Conservation (phyloP, 2,888 invertebrate species). For the Homarus gammarus region DNA sequence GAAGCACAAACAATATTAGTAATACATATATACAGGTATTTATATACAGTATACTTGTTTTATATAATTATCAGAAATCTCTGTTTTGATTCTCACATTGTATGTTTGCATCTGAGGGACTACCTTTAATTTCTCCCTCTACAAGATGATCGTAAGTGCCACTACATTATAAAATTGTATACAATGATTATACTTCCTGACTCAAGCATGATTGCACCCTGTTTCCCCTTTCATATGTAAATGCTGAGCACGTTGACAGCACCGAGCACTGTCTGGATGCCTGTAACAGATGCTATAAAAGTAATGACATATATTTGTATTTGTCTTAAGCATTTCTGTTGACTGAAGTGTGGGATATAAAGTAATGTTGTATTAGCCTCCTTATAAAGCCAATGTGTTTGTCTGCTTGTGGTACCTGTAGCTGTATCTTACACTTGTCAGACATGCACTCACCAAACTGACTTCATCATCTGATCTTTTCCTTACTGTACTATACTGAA, state of each 20-base stretch:
- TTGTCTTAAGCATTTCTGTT: not conserved
- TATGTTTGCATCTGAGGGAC: constrained; percentile 33
- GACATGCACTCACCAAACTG: too few relatives aligned
- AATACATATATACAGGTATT: too few relatives aligned
- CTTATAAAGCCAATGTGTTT: too few relatives aligned
- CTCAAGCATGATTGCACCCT: constrained; percentile 31
- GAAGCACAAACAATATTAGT: too few relatives aligned
- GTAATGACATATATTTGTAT: not conserved
- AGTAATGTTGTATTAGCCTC: too few relatives aligned
- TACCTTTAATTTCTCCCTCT: constrained; percentile 7
- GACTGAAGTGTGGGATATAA: not conserved
- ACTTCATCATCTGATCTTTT: too few relatives aligned
- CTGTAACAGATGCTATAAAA: not conserved
- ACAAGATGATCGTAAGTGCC: constrained; percentile 46
- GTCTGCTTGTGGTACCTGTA: too few relatives aligned
- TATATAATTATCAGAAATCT: not conserved
- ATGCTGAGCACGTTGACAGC: not conserved
- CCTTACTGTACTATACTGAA: too few relatives aligned
- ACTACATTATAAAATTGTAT: not conserved
- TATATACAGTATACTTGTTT: too few relatives aligned
- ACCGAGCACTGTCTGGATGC: not conserved
- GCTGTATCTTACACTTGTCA: too few relatives aligned
- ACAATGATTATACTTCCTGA: not conserved
- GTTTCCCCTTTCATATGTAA: not conserved
- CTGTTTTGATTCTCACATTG: not conserved